Evolutionary conservation across 2,888 invertebrate species (phyloP), one percentile per base, ranked within the genome.

Genomic region (Keiferia lycopersicella): DNA sequence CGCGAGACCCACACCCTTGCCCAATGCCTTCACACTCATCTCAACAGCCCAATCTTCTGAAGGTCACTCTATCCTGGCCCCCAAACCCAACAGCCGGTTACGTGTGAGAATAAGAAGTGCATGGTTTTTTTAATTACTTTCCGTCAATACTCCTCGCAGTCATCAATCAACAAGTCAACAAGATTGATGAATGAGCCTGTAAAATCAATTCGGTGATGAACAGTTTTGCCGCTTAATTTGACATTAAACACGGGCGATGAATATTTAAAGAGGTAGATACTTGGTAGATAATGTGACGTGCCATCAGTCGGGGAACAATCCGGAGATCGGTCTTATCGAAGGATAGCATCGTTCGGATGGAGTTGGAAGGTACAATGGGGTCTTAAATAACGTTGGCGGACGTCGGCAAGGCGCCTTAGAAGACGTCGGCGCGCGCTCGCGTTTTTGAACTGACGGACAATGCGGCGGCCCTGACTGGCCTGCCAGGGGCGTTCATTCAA

Each of bases 111-210:
- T 78, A 77, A 75, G 76, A 77, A 75, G 78, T 72, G 56, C 45
- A 73, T 75, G 76, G 74, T 73, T 82, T 86, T 87, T 90, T 87
- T 90, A 91, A 91, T 91, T 88, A 89, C 84, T 81, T 81, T 84
- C 80, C 80, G 85, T 88, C 89, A 86, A 84, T 85, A 79, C 73
- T 70, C 73, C 74, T 74, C 61, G 73, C 79, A 81, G 81, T 86
- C 87, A 91, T 90, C 82, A 89, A 91, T 90, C 91, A 89, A 87
- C 82, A 80, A 88, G 84, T 88, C 87, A 83, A 77, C 76, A 72
- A 84, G 88, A 90, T 87, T 90, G 86, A 91, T 91, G 84, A 82
- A 87, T 81, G 83, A 72, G 73, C 74, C 78, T 66, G 77, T 80
- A 82, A 84, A 91, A 88, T 86, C 87, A 88, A 88, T 89, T 78